Conservation (phyloP, 1,140 invertebrate genomes). For the Batillaria attramentaria region DNA sequence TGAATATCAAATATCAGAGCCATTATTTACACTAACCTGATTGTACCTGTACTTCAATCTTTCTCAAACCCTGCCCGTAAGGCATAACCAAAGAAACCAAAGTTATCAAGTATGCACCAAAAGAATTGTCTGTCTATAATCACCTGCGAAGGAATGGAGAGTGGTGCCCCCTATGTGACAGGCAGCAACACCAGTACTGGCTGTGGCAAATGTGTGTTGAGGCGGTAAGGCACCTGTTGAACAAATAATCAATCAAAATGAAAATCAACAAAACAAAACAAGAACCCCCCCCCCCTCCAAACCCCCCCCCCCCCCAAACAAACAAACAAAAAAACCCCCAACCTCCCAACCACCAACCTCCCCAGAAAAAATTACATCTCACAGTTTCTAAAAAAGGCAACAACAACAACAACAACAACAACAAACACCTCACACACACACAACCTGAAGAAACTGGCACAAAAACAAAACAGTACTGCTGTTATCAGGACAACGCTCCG, state of each 20-base stretch:
- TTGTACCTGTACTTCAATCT: too few species aligned
- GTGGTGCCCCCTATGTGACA: conserved; percentile 95
- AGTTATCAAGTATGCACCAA: too few species aligned
- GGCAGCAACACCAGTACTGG: conserved; percentile 95
- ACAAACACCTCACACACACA: not conserved
- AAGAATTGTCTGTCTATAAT: not conserved
- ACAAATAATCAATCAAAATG: conserved; percentile 14
- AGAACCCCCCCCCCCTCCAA: too few species aligned
- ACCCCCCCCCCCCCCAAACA: not conserved
- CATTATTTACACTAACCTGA: too few species aligned
- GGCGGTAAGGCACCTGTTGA: conserved; percentile 82
- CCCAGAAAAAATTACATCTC: not conserved
- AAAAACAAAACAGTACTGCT: too few species aligned
- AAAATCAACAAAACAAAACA: too few species aligned
- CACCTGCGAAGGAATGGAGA: conserved; percentile 92
- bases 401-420: not conserved
- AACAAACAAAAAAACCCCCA: not conserved
- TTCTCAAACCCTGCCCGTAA: too few species aligned
- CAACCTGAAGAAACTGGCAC: too few species aligned
- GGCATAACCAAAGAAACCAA: too few species aligned
- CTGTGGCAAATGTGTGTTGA: conserved; percentile 90
- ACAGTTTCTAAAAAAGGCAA: not conserved
- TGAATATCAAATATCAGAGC: too few species aligned
- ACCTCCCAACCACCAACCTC: too few species aligned
- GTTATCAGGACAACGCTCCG: too few species aligned